Percentiles rank a stretch among this genome's conserved stretches.
Evolutionary conservation across 2,888 invertebrate genomes (phyloP).

Genomic region (Ephialtes manifestator): DNA sequence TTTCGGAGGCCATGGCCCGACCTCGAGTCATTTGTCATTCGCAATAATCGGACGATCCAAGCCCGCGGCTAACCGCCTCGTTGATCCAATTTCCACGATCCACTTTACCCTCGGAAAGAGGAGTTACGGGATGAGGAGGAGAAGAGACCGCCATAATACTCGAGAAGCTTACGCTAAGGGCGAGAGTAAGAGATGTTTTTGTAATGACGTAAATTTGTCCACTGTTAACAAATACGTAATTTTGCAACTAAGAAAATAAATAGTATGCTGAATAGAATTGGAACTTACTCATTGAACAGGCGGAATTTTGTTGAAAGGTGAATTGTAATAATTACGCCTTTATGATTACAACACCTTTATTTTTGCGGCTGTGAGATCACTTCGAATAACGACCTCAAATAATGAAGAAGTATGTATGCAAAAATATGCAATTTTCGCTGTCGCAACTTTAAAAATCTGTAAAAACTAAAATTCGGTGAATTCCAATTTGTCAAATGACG

Average conservation of each 20-base stretch:
- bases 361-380: too few relatives aligned
- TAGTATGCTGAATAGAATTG: neutral
- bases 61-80: constrained; percentile 76
- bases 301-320: too few relatives aligned
- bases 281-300: neutral
- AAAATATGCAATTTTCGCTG: too few relatives aligned
- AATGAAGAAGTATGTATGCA: too few relatives aligned
- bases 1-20: neutral
- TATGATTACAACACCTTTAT: too few relatives aligned
- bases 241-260: neutral
- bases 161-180: neutral
- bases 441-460: too few relatives aligned
- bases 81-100: constrained; percentile 79
- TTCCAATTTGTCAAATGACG: too few relatives aligned
- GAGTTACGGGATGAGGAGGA: neutral
- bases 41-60: constrained; percentile 75
- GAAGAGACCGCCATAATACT: neutral
- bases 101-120: constrained; percentile 26
- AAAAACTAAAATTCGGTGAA: too few relatives aligned
- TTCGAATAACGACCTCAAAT: too few relatives aligned
- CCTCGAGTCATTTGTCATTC: constrained; percentile 77
- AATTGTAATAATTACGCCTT: too few relatives aligned
- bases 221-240: too few relatives aligned
- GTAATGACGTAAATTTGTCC: neutral
- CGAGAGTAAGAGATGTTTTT: neutral